phyloP scores from a whole-genome alignment of 2,797 vertebrate genomes.

The Xenopus petersii region DNA sequence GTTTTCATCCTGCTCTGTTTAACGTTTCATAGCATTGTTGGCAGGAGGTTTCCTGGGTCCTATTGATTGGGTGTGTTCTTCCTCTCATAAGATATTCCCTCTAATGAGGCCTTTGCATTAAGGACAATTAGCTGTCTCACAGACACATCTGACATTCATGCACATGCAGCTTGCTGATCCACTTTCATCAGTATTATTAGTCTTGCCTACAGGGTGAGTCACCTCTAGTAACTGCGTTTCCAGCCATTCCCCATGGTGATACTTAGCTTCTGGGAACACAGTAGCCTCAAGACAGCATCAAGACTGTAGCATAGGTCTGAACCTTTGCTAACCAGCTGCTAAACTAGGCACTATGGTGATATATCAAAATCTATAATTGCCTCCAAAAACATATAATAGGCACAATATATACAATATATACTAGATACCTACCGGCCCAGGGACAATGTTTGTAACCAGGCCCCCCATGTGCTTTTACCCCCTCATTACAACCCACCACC shows the following conservation, averaged over 20 bases:
- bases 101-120: constrained; percentile 28
- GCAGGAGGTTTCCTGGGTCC: constrained; percentile 13
- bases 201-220: constrained; percentile 13
- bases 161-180: background rate
- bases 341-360: background rate
- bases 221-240: background rate
- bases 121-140: constrained; percentile 17
- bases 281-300: background rate
- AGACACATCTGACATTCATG: constrained; percentile 21
- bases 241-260: background rate
- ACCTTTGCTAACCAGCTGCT: background rate
- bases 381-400: no score
- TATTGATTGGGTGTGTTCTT: constrained; percentile 8
- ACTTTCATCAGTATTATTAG: constrained; percentile 8
- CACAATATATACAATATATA: no score
- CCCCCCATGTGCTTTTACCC: no score
- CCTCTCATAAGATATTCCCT: constrained; percentile 20
- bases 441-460: no score
- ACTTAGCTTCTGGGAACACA: constrained; percentile 10
- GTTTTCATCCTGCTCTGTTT: constrained; percentile 9
- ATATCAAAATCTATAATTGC: no score
- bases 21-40: background rate
- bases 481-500: no score
- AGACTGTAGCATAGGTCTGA: background rate
- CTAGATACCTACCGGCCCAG: no score